Evolutionary conservation across 2,888 invertebrate species (phyloP), one percentile per base, ranked within the genome.

Genomic region (Tortrix viridana): DNA sequence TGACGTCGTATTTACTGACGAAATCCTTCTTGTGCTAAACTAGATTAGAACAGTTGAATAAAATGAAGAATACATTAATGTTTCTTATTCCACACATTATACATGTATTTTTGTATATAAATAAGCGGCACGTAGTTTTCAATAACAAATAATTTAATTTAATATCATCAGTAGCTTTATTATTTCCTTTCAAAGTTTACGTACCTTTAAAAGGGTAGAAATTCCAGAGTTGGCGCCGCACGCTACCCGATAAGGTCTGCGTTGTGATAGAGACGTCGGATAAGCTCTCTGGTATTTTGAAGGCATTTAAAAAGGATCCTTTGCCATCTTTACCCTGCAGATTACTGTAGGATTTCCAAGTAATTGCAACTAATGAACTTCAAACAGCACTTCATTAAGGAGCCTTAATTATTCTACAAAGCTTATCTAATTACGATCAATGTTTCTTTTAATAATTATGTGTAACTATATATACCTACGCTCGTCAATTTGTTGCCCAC

Each of bases 241-340:
- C 58, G 58, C 62, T 47, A 63, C 57, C 63, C 26, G 62, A 57
- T 62, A 62, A 57, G 57, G 16, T 9, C 23, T 32, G 32, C 37
- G 56, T 56, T 50, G 46, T 38, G 62, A 66, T 59, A 58, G 50
- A 43, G 38, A 38, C 37, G 50, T 19, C 53, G 46, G 56, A 62
- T 62, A 60, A 52, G 43, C 20, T 44, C 16, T 16, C 38, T 22
- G 61, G 20, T 56, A 47, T 57, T 56, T 46, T 37, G 50, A 50
- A 57, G 23, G 50, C 38, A 50, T 62, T 52, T 57, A 57, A 62
- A 44, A 44, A 54, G 60, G 44, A 62, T 56, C 50, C 37, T 56
- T 52, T 22, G 41, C 44, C 41, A 61, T 55, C 55, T 46, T 38
- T 46, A 46, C 18, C 56, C 9, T 26, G 37, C 18, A 32, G 18